Conservation (phyloP, 2,888 invertebrate genomes). For the Nasonia oneida region DNA sequence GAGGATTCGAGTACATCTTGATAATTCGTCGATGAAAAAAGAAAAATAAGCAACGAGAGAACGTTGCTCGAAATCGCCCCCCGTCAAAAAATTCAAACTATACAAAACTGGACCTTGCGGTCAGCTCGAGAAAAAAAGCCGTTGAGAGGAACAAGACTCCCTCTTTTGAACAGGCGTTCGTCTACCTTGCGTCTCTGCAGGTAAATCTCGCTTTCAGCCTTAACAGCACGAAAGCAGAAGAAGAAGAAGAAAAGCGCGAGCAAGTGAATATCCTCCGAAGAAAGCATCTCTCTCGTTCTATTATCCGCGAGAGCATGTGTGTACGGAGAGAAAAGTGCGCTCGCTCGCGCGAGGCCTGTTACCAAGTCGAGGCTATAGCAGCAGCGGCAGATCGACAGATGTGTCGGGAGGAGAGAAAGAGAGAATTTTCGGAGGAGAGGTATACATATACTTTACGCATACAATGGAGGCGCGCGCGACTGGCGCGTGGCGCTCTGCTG, state of each 20-base stretch:
- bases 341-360: conserved; percentile 37
- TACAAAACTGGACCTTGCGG: background rate
- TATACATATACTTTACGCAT: background rate
- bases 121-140: background rate
- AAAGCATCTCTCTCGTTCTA: conserved; percentile 23
- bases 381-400: background rate
- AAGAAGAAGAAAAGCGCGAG: conserved; percentile 14
- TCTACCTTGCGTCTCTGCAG: background rate
- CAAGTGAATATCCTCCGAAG: conserved; percentile 4
- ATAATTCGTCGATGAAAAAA: too few relatives aligned
- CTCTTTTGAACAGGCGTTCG: background rate
- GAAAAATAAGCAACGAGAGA: too few relatives aligned
- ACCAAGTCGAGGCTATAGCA: conserved; percentile 8
- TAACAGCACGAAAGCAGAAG: background rate
- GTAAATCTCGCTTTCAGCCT: background rate
- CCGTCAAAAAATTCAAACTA: background rate
- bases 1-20: too few relatives aligned
- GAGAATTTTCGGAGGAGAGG: conserved; percentile 29
- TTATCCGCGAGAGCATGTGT: background rate
- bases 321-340: background rate
- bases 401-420: conserved; percentile 12
- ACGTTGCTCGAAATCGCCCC: background rate
- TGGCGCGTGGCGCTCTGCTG: conserved; percentile 3
- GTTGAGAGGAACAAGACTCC: background rate
- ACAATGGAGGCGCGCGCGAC: conserved; percentile 37